phyloP scores from a whole-genome alignment of 2,113 vertebrate species.

The Setophaga coronata region DNA sequence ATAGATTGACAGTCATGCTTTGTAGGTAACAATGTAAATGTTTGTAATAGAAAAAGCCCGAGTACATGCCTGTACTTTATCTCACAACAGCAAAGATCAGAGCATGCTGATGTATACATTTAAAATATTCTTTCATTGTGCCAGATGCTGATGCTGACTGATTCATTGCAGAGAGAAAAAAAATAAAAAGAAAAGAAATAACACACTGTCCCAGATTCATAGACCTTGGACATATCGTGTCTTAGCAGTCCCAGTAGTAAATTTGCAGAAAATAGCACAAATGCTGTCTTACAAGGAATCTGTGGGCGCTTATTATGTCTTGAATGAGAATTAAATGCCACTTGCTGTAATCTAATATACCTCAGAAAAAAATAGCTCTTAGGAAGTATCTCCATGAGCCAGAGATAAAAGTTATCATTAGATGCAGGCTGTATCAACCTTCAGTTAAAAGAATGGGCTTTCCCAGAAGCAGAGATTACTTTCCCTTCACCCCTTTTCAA shows the following conservation, averaged over 20 bases:
- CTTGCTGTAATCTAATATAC: neutral
- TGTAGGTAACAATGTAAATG: neutral
- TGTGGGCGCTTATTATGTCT: neutral
- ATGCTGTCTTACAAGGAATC: neutral
- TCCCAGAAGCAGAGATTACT: neutral
- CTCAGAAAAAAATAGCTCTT: neutral
- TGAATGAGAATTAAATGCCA: slow-evolving; percentile 37
- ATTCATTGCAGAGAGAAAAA: neutral
- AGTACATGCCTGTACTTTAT: neutral
- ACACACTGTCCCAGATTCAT: neutral
- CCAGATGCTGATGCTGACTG: neutral
- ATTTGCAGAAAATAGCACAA: neutral
- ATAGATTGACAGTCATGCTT: neutral
- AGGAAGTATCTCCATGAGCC: neutral
- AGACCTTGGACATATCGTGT: neutral
- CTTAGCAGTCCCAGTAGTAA: neutral
- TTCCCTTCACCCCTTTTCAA: neutral
- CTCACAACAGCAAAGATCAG: neutral
- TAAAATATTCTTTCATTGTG: neutral
- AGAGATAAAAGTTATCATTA: slow-evolving; percentile 16
- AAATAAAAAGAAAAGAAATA: neutral
- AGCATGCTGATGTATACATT: neutral
- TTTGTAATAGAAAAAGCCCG: neutral
- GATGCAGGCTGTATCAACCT: neutral
- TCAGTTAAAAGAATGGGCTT: slow-evolving; percentile 11